phyloP scores from a whole-genome alignment of 2,797 vertebrate genomes.

The Halcyon smyrnensis region DNA sequence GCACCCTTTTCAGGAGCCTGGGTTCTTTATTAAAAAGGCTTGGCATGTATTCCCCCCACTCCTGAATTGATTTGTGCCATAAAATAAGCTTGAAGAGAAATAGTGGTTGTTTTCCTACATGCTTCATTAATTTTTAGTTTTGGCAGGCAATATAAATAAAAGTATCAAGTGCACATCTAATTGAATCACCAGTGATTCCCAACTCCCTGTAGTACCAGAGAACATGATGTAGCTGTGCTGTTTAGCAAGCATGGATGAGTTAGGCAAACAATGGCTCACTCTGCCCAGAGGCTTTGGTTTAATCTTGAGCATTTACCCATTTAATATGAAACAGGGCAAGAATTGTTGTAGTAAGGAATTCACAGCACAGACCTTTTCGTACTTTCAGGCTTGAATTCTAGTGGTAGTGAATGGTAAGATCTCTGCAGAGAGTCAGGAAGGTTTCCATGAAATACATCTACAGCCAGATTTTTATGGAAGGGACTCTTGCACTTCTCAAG shows the following conservation, averaged over 20 bases:
- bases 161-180: constrained; percentile 73
- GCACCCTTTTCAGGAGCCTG: neutral
- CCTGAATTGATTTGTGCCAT: constrained; percentile 70
- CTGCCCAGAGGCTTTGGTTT: constrained; percentile 50
- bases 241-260: constrained; percentile 56
- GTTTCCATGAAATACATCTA: neutral
- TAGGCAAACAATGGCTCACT: constrained; percentile 61
- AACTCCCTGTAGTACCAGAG: constrained; percentile 51
- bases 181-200: constrained; percentile 72
- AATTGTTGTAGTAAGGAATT: neutral
- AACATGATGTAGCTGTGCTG: constrained; percentile 64
- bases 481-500: neutral
- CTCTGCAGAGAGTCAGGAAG: neutral
- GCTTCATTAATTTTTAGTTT: constrained; percentile 81
- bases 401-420: neutral
- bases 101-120: constrained; percentile 73
- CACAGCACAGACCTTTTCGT: neutral
- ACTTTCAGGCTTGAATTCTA: neutral
- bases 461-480: neutral
- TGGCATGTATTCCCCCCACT: constrained; percentile 53
- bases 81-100: constrained; percentile 73
- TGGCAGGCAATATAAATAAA: constrained; percentile 76
- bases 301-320: constrained; percentile 26
- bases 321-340: neutral
- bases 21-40: constrained; percentile 65